Base-by-base conservation (phyloP, 2,113 vertebrate genomes). In the Acrocephalus arundinaceus region DNA sequence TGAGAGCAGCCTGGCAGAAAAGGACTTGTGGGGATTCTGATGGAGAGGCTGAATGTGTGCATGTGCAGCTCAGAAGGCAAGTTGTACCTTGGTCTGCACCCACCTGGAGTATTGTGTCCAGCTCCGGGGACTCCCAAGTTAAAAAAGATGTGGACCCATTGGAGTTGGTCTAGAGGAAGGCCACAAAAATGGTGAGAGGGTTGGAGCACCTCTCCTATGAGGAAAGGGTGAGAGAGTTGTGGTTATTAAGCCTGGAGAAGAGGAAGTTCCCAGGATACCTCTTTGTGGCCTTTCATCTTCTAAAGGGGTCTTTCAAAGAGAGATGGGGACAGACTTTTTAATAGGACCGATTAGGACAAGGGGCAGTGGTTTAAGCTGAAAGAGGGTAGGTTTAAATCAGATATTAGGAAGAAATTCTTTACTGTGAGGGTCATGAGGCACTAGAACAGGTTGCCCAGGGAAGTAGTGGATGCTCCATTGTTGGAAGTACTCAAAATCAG, bases 131-230 rank as follows among this genome's bases (percentile, higher is more conserved):
- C 48, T 43, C 8, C 7, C n/a, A 48, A 1, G 25, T 24, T 3
- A 16, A 4, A 46, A 59, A 46, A 3, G 13, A n/a, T 33, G 6
- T 18, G 13, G 46, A 71, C 3, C 16, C 0, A 0, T n/a, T 76
- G 31, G 43, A 76, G 27, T 3, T 0, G 0, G 27, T 58, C 52
- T 57, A 62, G 67, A 39, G 48, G 48, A 84, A 51, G 35, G 17
- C 8, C 52, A 28, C 5, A 4, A 43, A 79, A 16, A 41, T n/a
- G 13, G 6, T 59, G n/a, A 28, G 27, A 17, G 37, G 10, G 4
- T 1, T 80, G 51, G 31, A 57, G 2, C 21, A 35, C 11, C 19
- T 80, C 25, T 55, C 4, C 11, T 68, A 0, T 25, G 21, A 80
- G 3, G 27, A 52, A 4, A 52, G 48, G 52, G 23, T 79, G 67